Evolutionary conservation across 2,113 vertebrate species (phyloP).

Genomic region (Emydocephalus ijimae): DNA sequence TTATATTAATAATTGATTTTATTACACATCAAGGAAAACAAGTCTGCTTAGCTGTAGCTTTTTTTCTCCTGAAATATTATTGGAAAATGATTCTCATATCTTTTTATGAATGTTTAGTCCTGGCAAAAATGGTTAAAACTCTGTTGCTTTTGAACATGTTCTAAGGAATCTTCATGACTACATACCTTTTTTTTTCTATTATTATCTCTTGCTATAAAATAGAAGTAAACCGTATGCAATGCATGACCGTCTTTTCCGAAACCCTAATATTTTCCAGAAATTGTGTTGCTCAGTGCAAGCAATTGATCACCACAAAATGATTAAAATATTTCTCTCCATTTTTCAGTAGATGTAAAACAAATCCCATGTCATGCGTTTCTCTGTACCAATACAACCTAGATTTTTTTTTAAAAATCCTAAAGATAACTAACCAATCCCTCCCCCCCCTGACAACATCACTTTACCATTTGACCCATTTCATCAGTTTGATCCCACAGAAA

Average conservation of each 20-base stretch:
- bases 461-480: background rate
- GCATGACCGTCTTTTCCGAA: background rate
- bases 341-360: background rate
- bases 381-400: background rate
- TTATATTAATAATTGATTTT: background rate
- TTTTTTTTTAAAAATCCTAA: background rate
- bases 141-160: background rate
- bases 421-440: background rate
- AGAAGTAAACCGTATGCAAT: background rate
- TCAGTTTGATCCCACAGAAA: background rate
- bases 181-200: background rate
- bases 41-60: background rate
- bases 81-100: background rate
- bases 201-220: background rate
- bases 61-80: background rate
- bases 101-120: background rate
- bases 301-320: background rate
- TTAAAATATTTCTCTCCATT: background rate
- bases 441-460: background rate
- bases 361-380: background rate
- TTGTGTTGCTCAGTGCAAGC: background rate
- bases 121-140: background rate
- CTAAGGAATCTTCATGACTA: background rate
- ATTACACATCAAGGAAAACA: background rate
- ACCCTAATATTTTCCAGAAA: background rate